phyloP scores from a whole-genome alignment of 2,888 invertebrate species.

The Ectemnius lituratus region DNA sequence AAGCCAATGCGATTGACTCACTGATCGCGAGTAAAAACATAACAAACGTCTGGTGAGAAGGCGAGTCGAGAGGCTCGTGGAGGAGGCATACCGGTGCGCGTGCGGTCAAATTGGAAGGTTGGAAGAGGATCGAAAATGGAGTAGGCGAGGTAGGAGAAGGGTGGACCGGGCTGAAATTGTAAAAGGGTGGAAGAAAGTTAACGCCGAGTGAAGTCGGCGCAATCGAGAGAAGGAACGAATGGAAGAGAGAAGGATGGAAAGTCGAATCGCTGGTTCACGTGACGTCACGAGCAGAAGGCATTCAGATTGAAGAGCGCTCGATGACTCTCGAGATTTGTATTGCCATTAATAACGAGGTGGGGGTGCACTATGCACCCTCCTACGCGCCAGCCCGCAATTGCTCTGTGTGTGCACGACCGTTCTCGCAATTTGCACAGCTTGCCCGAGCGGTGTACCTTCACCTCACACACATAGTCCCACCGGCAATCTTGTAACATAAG shows the following conservation, averaged over 20 bases:
- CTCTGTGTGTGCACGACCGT: conserved; percentile 19
- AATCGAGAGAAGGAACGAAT: neutral
- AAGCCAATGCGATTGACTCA: conserved; percentile 74
- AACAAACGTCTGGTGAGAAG: conserved; percentile 61
- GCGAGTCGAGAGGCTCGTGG: neutral
- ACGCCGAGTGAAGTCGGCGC: neutral
- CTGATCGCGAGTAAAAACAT: conserved; percentile 75
- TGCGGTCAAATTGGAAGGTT: neutral
- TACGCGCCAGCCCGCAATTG: conserved; percentile 24
- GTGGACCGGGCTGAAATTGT: neutral
- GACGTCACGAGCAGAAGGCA: conserved; percentile 78
- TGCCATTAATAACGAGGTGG: conserved; percentile 76
- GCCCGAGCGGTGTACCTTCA: conserved; percentile 33
- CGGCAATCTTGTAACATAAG: too few species aligned
- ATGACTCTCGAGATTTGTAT: conserved; percentile 78
- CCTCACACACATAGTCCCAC: too few species aligned
- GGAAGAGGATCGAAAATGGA: neutral
- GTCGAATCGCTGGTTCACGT: conserved; percentile 54
- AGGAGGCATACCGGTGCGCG: neutral
- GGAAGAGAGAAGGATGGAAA: conserved; percentile 30
- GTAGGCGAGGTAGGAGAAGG: conserved; percentile 8
- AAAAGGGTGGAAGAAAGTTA: conserved; percentile 3
- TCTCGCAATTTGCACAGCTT: conserved; percentile 27
- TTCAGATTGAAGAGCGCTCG: conserved; percentile 78
- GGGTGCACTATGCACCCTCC: conserved; percentile 55